A percentile compares a stretch with the other conserved stretches of the same genome.
Evolutionary conservation across 2,888 invertebrate species (phyloP).

Genomic region (Oxycera nigricornis): DNA sequence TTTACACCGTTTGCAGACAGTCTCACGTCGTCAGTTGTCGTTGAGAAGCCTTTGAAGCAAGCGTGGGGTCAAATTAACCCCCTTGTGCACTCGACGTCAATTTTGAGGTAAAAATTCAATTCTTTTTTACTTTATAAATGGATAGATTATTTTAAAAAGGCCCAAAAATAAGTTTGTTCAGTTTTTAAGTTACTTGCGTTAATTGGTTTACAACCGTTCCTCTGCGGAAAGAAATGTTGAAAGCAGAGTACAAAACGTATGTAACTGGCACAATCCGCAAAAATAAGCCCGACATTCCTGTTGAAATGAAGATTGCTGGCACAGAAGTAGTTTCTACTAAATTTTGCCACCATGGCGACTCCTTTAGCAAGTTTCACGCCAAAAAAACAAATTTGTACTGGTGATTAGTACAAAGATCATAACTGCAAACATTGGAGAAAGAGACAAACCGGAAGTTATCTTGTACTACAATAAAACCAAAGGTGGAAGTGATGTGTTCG

Average conservation of each 20-base stretch:
- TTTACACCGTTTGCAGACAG: too few relatives aligned
- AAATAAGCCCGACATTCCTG: not conserved
- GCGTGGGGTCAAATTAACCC: too few relatives aligned
- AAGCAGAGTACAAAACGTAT: not conserved
- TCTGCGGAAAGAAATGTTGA: not conserved
- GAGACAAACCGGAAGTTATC: not conserved
- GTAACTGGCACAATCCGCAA: constrained; percentile 10
- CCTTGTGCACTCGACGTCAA: too few relatives aligned
- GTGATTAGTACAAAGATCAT: not conserved
- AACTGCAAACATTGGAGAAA: not conserved
- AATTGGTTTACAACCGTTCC: constrained; percentile 3
- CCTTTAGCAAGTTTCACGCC: not conserved
- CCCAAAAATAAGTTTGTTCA: too few relatives aligned
- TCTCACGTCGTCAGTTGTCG: too few relatives aligned
- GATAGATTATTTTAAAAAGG: too few relatives aligned
- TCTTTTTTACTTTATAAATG: too few relatives aligned
- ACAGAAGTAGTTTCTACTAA: not conserved
- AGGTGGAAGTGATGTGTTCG: too few relatives aligned
- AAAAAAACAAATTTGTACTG: constrained; percentile 5
- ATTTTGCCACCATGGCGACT: not conserved
- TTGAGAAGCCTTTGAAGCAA: too few relatives aligned
- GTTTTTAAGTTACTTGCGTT: not conserved
- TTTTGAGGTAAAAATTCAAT: too few relatives aligned
- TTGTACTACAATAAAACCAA: too few relatives aligned
- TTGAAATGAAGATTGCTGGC: too few relatives aligned